Conservation (phyloP, 2,113 vertebrate species). For the Mugil cephalus region DNA sequence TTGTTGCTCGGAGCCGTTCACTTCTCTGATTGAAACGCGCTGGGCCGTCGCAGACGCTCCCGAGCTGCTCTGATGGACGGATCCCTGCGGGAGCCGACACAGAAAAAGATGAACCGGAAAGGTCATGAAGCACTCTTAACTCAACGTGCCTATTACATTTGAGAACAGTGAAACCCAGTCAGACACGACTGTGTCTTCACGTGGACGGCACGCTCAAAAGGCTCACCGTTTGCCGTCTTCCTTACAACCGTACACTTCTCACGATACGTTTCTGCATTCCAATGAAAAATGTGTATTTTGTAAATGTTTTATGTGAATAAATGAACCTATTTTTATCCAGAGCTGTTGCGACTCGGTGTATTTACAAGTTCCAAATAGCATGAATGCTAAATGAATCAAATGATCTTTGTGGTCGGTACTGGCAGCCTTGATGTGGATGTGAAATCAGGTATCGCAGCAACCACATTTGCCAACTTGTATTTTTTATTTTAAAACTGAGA, state of each 20-base stretch:
- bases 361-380: not conserved
- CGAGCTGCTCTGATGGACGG: slow-evolving; percentile 37
- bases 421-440: too few relatives aligned
- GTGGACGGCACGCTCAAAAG: slow-evolving; percentile 23
- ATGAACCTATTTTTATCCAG: slow-evolving; percentile 77
- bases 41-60: slow-evolving; percentile 30
- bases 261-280: slow-evolving; percentile 27
- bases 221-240: slow-evolving; percentile 39
- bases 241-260: slow-evolving; percentile 46
- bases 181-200: slow-evolving; percentile 8
- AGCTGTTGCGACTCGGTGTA: not conserved
- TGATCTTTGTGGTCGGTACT: too few relatives aligned
- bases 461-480: too few relatives aligned
- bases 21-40: not conserved
- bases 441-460: too few relatives aligned
- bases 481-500: too few relatives aligned
- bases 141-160: slow-evolving; percentile 71
- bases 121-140: slow-evolving; percentile 55
- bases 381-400: too few relatives aligned
- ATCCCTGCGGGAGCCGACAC: slow-evolving; percentile 34
- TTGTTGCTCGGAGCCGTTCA: not conserved
- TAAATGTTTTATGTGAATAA: slow-evolving; percentile 81
- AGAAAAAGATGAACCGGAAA: slow-evolving; percentile 25
- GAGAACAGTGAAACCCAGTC: slow-evolving; percentile 52
- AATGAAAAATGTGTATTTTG: slow-evolving; percentile 65